These are phyloP conservation scores for Willisornis vidua DNA, from an alignment of 2,113 vertebrate species.

Conservation along the genomic window DNA sequence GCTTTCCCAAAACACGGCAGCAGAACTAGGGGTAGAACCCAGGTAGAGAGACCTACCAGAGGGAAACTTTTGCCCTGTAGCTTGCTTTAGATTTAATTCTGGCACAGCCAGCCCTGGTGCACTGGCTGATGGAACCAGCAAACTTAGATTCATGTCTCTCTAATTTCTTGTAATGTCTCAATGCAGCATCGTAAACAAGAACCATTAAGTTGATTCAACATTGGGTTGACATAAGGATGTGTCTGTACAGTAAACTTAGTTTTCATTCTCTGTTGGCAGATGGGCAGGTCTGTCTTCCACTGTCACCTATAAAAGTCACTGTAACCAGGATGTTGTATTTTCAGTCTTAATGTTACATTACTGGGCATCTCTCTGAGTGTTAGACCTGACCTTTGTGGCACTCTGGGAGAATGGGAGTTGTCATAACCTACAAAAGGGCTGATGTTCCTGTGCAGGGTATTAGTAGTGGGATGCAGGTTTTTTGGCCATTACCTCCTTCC, in stretches of 20 bases:
- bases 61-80: rapidly evolving
- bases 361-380: not conserved
- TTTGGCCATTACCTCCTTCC: not conserved
- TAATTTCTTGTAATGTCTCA: not conserved
- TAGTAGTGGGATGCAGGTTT: not conserved
- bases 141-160: not conserved
- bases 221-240: not conserved
- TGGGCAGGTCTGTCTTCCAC: not conserved
- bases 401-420: not conserved
- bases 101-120: not conserved
- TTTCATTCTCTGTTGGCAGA: not conserved
- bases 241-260: not conserved
- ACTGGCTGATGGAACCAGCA: not conserved
- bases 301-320: not conserved
- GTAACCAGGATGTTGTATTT: not conserved
- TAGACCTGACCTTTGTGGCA: not conserved
- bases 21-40: not conserved
- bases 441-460: not conserved
- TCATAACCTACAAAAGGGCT: too few relatives aligned
- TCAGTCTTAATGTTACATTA: not conserved
- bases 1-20: not conserved
- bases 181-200: not conserved
- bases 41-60: not conserved
- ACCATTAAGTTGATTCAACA: not conserved
- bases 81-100: not conserved